Base-by-base conservation (phyloP, 1,140 invertebrate species). In the Drosophila baimaii region DNA sequence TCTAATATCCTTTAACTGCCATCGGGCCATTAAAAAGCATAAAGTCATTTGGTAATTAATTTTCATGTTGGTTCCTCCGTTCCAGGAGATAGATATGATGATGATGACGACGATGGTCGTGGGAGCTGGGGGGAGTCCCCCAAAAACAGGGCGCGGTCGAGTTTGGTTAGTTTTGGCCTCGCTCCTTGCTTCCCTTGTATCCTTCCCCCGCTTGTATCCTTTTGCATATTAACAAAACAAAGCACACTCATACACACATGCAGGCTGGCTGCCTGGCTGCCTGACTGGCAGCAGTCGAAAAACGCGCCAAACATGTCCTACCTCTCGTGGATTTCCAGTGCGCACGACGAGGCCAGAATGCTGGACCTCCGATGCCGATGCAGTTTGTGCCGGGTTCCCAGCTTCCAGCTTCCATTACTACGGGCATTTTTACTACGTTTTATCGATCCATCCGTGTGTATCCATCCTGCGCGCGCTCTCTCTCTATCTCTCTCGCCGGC, bases 301-400 rank as follows among this genome's bases (percentile, higher is more conserved):
- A 90, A 79, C 84, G 88, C 88, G 88, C 88, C 88, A 90, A 90
- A 90, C 88, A 90, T 90, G 88, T 90, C 88, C 88, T 90, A 90
- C 88, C 88, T 90, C 88, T 79, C 88, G 69, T 39, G 52, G n/a
- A 52, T 83, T 90, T 86, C 82, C 88, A 90, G 88, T 90, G 88
- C 79, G 88, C 88, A 90, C 79, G 58, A 61, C 47, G 29, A 52
- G 9, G 74, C 65, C 77, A 81, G 68, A 70, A 65, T 70, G 21
- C 39, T 21, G 58, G 58, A 33, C 57, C 39, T 29, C 25, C 29
- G 17, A 52, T 65, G 65, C 65, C 63, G 54, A 23, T 77, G 69
- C 52, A 44, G 47, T 56, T 39, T 57, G 57, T 62, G 46, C 52
- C 61, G 25, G 52, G 58, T 19, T 49, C 43, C 56, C 37, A n/a